Evolutionary conservation across 2,888 invertebrate genomes (phyloP).

Genomic region (Schrankia costaestrigalis): DNA sequence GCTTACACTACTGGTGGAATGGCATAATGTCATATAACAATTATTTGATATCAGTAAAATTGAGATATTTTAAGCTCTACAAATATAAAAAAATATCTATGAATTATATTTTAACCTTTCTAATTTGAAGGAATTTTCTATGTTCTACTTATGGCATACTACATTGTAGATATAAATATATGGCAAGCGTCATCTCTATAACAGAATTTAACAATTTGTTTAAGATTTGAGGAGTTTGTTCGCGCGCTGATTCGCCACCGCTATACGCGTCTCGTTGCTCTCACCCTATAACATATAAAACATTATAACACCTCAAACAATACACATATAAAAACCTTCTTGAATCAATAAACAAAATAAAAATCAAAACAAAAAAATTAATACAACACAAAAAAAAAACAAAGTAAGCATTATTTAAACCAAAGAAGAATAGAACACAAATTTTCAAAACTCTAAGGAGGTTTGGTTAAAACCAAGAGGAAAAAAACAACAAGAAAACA

Average conservation of each 20-base stretch:
- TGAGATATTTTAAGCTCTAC: too few species aligned
- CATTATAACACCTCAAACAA: conserved; percentile 6
- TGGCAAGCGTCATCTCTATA: conserved; percentile 28
- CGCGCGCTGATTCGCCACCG: conserved; percentile 94
- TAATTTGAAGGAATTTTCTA: too few species aligned
- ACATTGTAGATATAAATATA: background rate
- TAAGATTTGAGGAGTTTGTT: conserved; percentile 91
- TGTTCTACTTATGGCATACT: too few species aligned
- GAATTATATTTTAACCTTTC: too few species aligned
- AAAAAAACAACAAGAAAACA: too few species aligned
- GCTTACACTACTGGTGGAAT: too few species aligned
- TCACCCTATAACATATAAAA: conserved; percentile 81
- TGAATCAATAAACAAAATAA: background rate
- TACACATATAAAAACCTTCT: background rate
- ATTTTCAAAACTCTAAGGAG: background rate
- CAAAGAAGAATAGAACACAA: background rate
- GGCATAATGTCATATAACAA: too few species aligned
- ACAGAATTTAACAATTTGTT: conserved; percentile 31
- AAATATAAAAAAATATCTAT: too few species aligned
- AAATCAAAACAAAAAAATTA: background rate
- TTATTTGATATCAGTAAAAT: too few species aligned
- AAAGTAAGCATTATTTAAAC: background rate
- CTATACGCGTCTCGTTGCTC: conserved; percentile 93
- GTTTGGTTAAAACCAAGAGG: conserved; percentile 2
- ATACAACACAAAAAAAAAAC: conserved; percentile 1